A percentile compares a stretch with the other conserved stretches of the same genome.
phyloP scores from a whole-genome alignment of 2,888 invertebrate genomes.

The Arge pagana region DNA sequence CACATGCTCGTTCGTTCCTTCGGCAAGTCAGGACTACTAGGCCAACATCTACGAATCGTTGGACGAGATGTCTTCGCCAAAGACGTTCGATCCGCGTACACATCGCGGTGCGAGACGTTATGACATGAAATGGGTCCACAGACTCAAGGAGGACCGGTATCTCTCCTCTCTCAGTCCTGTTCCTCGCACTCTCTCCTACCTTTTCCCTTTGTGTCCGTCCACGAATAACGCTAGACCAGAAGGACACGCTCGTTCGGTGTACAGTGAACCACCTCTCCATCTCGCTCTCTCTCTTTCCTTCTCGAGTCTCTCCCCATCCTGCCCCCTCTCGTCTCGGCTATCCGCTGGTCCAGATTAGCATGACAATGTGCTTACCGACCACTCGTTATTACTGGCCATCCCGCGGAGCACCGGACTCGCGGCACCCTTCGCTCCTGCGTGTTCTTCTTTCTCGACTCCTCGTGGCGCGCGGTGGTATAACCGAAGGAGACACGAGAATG shows the following conservation, averaged over 20 bases:
- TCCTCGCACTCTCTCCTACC: neutral
- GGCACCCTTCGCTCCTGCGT: conserved; percentile 24
- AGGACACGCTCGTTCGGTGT: conserved; percentile 7
- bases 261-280: too few species aligned
- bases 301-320: conserved; percentile 37
- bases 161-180: neutral
- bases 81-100: too few species aligned
- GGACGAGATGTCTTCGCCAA: too few species aligned
- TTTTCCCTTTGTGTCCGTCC: conserved; percentile 44
- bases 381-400: conserved; percentile 49
- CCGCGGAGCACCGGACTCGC: conserved; percentile 33
- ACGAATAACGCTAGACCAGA: conserved; percentile 24
- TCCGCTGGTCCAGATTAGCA: conserved; percentile 47
- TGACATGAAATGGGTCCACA: conserved; percentile 10
- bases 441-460: neutral
- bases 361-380: conserved; percentile 54
- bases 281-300: too few species aligned
- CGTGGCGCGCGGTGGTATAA: neutral
- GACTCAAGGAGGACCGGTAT: conserved; percentile 11
- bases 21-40: too few species aligned
- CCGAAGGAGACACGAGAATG: too few species aligned
- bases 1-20: too few species aligned
- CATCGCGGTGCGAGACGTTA: too few species aligned
- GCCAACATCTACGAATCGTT: too few species aligned
- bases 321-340: conserved; percentile 30